phyloP scores from a whole-genome alignment of 2,888 invertebrate genomes.

The Euplexia lucipara region DNA sequence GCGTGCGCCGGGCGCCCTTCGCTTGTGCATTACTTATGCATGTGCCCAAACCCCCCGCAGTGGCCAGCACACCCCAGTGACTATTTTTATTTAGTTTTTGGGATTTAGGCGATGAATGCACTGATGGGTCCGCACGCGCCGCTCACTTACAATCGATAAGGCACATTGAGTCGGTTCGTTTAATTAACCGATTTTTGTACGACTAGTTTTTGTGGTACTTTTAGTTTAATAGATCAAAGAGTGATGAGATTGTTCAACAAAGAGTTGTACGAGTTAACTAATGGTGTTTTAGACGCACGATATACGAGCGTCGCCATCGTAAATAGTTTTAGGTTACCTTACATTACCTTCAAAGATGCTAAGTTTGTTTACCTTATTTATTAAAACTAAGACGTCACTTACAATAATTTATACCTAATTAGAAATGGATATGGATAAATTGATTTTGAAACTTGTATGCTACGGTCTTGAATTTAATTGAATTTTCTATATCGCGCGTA shows the following conservation, averaged over 20 bases:
- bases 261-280: conserved; percentile 32
- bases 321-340: conserved; percentile 5
- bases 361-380: too few relatives aligned
- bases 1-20: conserved; percentile 87
- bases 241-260: conserved; percentile 38
- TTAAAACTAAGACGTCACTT: too few relatives aligned
- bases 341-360: too few relatives aligned
- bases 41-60: conserved; percentile 75
- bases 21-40: conserved; percentile 89
- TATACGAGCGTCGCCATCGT: not conserved
- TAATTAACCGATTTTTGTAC: conserved; percentile 38
- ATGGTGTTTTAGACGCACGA: conserved; percentile 14
- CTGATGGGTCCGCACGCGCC: conserved; percentile 81
- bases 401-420: too few relatives aligned
- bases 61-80: conserved; percentile 69
- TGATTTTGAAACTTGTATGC: too few relatives aligned
- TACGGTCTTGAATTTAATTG: too few relatives aligned
- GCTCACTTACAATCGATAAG: conserved; percentile 75
- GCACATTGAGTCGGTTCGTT: conserved; percentile 33
- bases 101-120: conserved; percentile 82
- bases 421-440: too few relatives aligned
- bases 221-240: conserved; percentile 21
- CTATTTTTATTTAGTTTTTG: conserved; percentile 84
- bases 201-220: conserved; percentile 30
- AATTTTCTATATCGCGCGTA: too few relatives aligned